phyloP scores from a whole-genome alignment of 2,797 vertebrate species.

The Hoplostethus mediterraneus region DNA sequence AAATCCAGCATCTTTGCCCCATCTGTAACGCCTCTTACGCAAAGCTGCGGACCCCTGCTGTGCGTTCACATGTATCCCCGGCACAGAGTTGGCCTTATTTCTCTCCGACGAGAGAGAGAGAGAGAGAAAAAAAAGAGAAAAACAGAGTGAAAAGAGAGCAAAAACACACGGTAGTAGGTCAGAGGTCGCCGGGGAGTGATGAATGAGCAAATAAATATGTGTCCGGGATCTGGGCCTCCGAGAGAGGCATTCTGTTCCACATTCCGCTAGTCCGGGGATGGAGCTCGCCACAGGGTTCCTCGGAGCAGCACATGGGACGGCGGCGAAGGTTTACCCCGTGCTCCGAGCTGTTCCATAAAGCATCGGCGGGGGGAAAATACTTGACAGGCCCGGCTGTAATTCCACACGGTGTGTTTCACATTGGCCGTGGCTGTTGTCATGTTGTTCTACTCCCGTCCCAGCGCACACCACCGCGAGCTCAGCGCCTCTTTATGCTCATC shows the following conservation, averaged over 20 bases:
- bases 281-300: slow-evolving; percentile 46
- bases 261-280: slow-evolving; percentile 70
- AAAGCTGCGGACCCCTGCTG: slow-evolving; percentile 38
- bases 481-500: slow-evolving; percentile 55
- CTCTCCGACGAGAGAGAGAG: slow-evolving; percentile 36
- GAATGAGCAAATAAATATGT: slow-evolving; percentile 85
- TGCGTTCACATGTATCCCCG: slow-evolving; percentile 44
- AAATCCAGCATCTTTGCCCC: slow-evolving; percentile 42
- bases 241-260: slow-evolving; percentile 75
- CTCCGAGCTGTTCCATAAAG: slow-evolving; percentile 48
- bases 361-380: slow-evolving; percentile 48
- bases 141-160: slow-evolving; percentile 53
- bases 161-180: slow-evolving; percentile 79
- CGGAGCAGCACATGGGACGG: slow-evolving; percentile 2
- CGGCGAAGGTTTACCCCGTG: slow-evolving; percentile 36
- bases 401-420: slow-evolving; percentile 59
- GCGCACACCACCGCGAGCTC: slow-evolving; percentile 57
- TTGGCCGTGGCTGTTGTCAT: slow-evolving; percentile 17
- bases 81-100: slow-evolving; percentile 32
- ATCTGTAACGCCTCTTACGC: slow-evolving; percentile 33
- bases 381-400: slow-evolving; percentile 61
- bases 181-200: slow-evolving; percentile 78
- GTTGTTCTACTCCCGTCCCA: slow-evolving; percentile 40
- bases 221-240: slow-evolving; percentile 68
- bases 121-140: slow-evolving; percentile 40